Base-by-base conservation (phyloP, 2,797 vertebrate genomes). In the Acanthurus lineatus region DNA sequence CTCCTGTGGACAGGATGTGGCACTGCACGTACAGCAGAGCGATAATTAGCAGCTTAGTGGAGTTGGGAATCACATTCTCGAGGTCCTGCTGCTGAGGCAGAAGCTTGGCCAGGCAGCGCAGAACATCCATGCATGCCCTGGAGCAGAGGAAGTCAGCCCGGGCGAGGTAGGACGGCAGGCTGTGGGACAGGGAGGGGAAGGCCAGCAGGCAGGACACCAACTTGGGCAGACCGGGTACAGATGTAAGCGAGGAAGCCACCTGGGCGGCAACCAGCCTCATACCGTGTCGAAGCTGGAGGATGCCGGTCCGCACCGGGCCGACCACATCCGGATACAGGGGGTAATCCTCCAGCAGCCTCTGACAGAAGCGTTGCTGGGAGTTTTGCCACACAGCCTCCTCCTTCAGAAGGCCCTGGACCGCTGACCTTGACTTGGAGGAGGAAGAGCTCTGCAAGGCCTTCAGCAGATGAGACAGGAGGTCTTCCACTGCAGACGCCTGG, bases 331-430 rank as follows among this genome's bases (percentile, higher is more conserved):
- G 97, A 84, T 96, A 99, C 0, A 94, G 84, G 0, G 95, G 93
- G 59, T 97, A 99, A 2, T 98, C 96, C 17, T 98, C 97, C 0
- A 84, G 76, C 66, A 99, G 94, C 57, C 93, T 95, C 79, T 94
- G 97, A 48, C 95, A 93, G 71, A 99, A 99, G 54, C 95, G 96
- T 48, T 97, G 96, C 82, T 99, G 97, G 0, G 98, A 99, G 9
- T 92, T 95, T 48, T 99, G 98, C 98, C 98, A 99, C 3, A 97
- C 96, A 0, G 94, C 94, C 86, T 99, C 98, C 83, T 99, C 97
- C 48, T 95, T 97, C 45, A 99, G 92, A 10, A 99, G 89, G 35
- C 90, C 93, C 76, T 96, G 96, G 52, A 95, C 8, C 1, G 92
- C 91, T 3, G 96, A 95, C 9, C 93, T 85, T 0, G 96, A 93